Base-by-base conservation (phyloP, 1,140 invertebrate species). In the Drosophila tristis region DNA sequence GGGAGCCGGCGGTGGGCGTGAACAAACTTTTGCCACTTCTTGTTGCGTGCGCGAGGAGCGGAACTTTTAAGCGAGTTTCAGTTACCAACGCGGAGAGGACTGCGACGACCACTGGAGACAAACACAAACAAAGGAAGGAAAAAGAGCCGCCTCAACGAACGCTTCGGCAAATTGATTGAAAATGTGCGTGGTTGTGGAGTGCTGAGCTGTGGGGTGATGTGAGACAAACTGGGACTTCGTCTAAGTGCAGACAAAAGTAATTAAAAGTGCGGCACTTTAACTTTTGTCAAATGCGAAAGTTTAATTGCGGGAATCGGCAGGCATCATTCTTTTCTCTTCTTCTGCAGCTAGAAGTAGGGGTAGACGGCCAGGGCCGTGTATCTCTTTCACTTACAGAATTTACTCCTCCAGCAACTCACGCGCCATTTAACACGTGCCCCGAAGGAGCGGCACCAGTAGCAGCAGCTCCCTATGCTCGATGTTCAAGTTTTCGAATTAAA, bases 211-310 rank as follows among this genome's bases (percentile, higher is more conserved):
- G 43, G 13, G 25, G n/a, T 43, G 51, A 1, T 53, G 44, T 29
- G 11, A 26, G 35, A 20, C 20, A 20, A 20, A 20, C 20, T 20
- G 44, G 57, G 53, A 50, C 51, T 44, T 44, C 55, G 13, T 13
- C 35, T 13, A 11, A 39, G 11, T 80, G 73, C 72, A 87, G 84
- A 87, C 82, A 89, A 87, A 87, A 87, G 82, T 87, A 87, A 87
- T 87, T 87, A 87, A 87, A 87, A 87, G 74, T 87, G 82, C 78
- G 82, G 71, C 84, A 86, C 82, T 86, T 81, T 67, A 81, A 86
- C 82, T 86, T 86, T 78, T 76, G 60, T 74, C 74, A 80, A 80
- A 82, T 74, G 73, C 82, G 72, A 82, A 86, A 86, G 62, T 87
- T 86, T 86, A 70, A 66, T 77, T 80, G 81, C 65, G 68, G 53